phyloP scores from a whole-genome alignment of 2,113 vertebrate species.

The Daphoenositta chrysoptera region DNA sequence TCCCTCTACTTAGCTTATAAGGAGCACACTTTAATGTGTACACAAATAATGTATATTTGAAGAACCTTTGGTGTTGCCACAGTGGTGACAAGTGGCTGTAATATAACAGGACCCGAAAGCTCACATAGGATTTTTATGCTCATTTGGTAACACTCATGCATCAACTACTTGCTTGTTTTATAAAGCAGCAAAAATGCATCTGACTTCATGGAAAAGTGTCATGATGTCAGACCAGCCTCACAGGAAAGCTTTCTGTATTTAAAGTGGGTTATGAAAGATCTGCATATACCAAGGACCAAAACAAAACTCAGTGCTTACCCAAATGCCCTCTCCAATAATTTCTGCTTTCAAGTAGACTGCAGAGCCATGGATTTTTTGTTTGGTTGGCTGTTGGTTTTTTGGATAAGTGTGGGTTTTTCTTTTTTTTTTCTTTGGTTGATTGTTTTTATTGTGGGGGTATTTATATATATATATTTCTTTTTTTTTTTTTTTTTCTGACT shows the following conservation, averaged over 20 bases:
- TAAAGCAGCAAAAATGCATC: background rate
- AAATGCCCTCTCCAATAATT: background rate
- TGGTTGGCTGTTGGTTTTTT: background rate
- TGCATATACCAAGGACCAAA: background rate
- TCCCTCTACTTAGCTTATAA: background rate
- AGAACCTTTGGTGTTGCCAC: background rate
- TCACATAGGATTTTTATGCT: fast-evolving
- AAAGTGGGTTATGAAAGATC: background rate
- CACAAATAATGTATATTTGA: background rate
- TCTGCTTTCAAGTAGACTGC: background rate
- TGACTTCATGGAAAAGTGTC: background rate
- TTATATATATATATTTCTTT: background rate
- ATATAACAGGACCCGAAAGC: background rate
- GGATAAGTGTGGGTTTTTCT: no score
- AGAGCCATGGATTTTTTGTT: background rate
- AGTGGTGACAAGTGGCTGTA: background rate
- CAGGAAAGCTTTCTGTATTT: background rate
- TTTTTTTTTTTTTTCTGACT: background rate
- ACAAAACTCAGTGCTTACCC: background rate
- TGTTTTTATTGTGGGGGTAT: background rate
- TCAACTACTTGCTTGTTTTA: background rate
- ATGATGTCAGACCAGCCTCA: background rate
- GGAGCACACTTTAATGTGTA: background rate
- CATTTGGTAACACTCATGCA: background rate
- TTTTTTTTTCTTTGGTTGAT: background rate